Base-by-base conservation (phyloP, 2,888 invertebrate species). In the Tiliacea citrago region DNA sequence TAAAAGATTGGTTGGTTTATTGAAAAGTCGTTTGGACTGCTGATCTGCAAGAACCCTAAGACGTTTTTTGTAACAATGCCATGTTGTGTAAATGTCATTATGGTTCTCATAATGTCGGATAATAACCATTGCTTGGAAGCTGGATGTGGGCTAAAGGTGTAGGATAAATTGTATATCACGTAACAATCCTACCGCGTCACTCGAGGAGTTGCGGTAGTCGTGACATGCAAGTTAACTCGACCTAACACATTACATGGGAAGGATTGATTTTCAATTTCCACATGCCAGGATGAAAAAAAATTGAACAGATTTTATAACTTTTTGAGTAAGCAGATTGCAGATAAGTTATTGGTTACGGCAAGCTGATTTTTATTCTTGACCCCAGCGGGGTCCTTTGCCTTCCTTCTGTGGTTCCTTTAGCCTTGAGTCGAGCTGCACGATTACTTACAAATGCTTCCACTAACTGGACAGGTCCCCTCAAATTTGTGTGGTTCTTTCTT, bases 111-210 rank as follows among this genome's bases (percentile, higher is more conserved):
- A 80, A 74, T 80, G 60, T 47, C 51, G 29, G 67, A 68, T 82
- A 82, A 71, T 69, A 83, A 69, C 62, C 45, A 42, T 35, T 4
- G 35, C 35, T 49, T n/a, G 63, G 49, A 35, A 24, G 61, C 47
- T 21, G 39, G 39, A 62, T 69, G 62, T 61, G 72, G 69, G 77
- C 51, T 60, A 63, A 35, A 72, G 83, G 83, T 76, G 70, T 35
- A 49, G 67, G 68, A n/a, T 61, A 67, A 55, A n/a, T 35, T n/a
- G 61, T 58, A 18, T 13, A 55, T 47, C 39, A 53, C 47, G 63
- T 18, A n/a, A 47, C 35, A 45, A 60, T 47, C 57, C 57, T 47
- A 42, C 1, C 45, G n/a, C n/a, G 35, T 58, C 68, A 45, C 35
- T 53, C 9, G 6, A n/a, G 2, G n/a, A 24, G n/a, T 16, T 8